Conservation (phyloP, 1,140 invertebrate genomes). For the Lithobius niger region DNA sequence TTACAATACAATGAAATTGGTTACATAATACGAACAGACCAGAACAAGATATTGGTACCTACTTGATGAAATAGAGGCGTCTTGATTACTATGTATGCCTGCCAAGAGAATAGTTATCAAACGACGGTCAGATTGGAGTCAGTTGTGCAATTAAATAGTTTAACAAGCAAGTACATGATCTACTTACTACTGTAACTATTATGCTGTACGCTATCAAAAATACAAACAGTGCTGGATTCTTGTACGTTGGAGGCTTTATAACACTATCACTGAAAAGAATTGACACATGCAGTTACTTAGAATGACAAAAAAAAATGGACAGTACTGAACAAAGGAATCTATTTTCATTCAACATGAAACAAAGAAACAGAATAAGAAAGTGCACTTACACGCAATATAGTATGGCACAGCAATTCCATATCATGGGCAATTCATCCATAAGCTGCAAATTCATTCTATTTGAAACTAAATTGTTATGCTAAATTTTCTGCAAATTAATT, state of each 20-base stretch:
- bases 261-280: constrained; percentile 19
- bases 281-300: constrained; percentile 18
- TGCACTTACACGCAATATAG: constrained; percentile 29
- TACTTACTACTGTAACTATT: constrained; percentile 25
- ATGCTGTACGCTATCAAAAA: constrained; percentile 22
- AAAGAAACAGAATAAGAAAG: not conserved
- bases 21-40: too few species aligned
- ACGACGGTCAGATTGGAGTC: too few species aligned
- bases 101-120: not conserved
- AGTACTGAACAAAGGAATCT: not conserved
- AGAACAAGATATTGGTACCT: not conserved
- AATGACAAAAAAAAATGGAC: not conserved
- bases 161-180: too few species aligned
- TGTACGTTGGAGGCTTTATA: constrained; percentile 18
- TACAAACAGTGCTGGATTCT: constrained; percentile 19
- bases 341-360: not conserved
- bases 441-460: constrained; percentile 24
- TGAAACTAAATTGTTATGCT: not conserved
- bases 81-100: not conserved
- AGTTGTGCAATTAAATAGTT: too few species aligned
- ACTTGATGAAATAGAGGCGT: not conserved
- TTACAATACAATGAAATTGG: too few species aligned
- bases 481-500: not conserved
- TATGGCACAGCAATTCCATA: constrained; percentile 27
- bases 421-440: constrained; percentile 35